Evolutionary conservation across 2,113 vertebrate genomes (phyloP).

Genomic region (Danionella cerebrum): DNA sequence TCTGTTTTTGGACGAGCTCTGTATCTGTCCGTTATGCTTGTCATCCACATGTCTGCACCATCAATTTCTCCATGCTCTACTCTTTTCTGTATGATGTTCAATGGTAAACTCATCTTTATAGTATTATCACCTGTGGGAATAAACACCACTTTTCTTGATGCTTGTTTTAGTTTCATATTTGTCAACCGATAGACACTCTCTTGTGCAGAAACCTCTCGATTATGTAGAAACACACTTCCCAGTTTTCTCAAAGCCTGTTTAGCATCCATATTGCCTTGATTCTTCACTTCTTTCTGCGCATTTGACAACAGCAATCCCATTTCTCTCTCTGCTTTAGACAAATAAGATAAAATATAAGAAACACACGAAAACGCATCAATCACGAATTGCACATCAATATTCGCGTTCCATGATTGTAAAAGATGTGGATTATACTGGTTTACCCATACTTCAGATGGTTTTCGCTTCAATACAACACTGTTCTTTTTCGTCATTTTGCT

Average conservation of each 20-base stretch:
- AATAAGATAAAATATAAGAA: constrained; percentile 20
- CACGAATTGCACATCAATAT: not conserved
- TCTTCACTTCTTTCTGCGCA: constrained; percentile 11
- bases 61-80: not conserved
- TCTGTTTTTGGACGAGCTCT: not conserved
- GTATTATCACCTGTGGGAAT: constrained; percentile 8
- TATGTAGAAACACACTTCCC: constrained; percentile 17
- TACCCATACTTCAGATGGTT: not conserved
- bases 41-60: constrained; percentile 24
- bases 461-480: not conserved
- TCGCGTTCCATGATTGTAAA: not conserved
- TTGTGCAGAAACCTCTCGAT: constrained; percentile 21
- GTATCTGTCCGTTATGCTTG: constrained; percentile 3
- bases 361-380: not conserved
- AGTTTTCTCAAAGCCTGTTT: constrained; percentile 14
- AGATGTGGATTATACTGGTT: not conserved
- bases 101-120: not conserved
- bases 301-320: constrained; percentile 19
- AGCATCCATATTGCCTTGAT: constrained; percentile 1
- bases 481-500: not conserved
- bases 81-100: not conserved
- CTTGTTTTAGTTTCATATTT: constrained; percentile 16
- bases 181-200: constrained; percentile 18
- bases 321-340: constrained; percentile 8
- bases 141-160: not conserved